Conservation (phyloP, 2,888 invertebrate genomes). For the Drosophila eohydei region DNA sequence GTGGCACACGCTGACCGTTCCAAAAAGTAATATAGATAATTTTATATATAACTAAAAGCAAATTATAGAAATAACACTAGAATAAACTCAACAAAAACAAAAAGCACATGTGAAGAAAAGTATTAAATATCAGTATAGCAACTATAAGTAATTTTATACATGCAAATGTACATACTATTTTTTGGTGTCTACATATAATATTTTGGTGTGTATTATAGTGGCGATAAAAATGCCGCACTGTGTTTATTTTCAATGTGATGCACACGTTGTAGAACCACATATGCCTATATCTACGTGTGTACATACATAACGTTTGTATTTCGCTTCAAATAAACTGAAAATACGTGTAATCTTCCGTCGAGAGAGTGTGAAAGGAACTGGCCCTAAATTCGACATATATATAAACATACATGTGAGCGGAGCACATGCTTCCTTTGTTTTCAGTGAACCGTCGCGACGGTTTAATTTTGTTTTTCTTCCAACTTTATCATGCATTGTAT, state of each 20-base stretch:
- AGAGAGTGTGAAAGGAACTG: conserved; percentile 13
- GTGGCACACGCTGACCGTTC: conserved; percentile 28
- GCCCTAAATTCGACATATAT: neutral
- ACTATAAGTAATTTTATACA: conserved; percentile 31
- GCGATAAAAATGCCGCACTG: conserved; percentile 64
- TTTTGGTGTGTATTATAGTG: conserved; percentile 34
- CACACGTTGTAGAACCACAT: conserved; percentile 18
- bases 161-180: conserved; percentile 7
- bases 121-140: conserved; percentile 25
- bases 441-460: conserved; percentile 14
- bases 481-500: conserved; percentile 26
- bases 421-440: conserved; percentile 30
- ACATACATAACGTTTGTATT: conserved; percentile 10
- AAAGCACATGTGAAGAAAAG: conserved; percentile 24
- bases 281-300: neutral
- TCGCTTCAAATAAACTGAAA: conserved; percentile 5
- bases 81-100: neutral
- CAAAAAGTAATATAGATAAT: conserved; percentile 49
- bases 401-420: neutral
- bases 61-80: conserved; percentile 17
- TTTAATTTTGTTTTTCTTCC: conserved; percentile 43
- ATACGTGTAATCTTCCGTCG: neutral
- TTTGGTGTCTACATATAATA: conserved; percentile 19
- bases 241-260: conserved; percentile 43
- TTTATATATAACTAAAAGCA: neutral